Base-by-base conservation (phyloP, 2,888 invertebrate genomes). In the Callyntrura sp. region DNA sequence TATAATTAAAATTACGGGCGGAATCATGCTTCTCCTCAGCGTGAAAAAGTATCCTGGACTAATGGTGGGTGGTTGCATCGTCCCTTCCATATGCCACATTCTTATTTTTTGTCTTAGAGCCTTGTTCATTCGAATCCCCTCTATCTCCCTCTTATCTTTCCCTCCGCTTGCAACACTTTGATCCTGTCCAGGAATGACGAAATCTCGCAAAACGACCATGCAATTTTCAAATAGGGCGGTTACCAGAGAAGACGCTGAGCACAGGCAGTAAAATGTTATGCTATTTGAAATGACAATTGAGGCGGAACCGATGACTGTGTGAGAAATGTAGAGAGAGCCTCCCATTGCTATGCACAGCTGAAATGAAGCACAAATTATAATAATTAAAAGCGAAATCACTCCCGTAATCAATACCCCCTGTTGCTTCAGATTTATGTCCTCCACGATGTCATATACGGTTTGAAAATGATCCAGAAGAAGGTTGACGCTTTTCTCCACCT, bases 71-170 rank as follows among this genome's bases (percentile, higher is more conserved):
- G 85, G 85, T 60, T 85, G 60, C 43, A 85, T 60, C 0, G 85
- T 85, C 11, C 85, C 85, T 62, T 85, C 85, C 85, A 85, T 43
- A 25, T 85, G 85, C 85, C 85, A 85, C 85, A 85, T 85, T 28
- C 57, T 23, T 1, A 85, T 76, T n/a, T 76, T 76, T n/a, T 60
- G 45, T n/a, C 62, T 57, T 45, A 85, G 60, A n/a, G 48, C 84
- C 55, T 35, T 70, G 20, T 28, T 84, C 45, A 73, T 73, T 20
- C n/a, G n/a, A 25, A 73, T 43, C 11, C 55, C 55, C 0, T 55
- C 76, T 11, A 14, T 9, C 23, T 51, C 28, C 51, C 12, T n/a
- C 17, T 11, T n/a, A 25, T 55, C 55, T 6, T 78, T 55, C 17
- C 20, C 55, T 8, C 23, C 51, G 51, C 48, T 76, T 4, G 35